Evolutionary conservation across 2,113 vertebrate genomes (phyloP), one percentile per base, ranked within the genome.

Genomic region (Alligator sinensis): DNA sequence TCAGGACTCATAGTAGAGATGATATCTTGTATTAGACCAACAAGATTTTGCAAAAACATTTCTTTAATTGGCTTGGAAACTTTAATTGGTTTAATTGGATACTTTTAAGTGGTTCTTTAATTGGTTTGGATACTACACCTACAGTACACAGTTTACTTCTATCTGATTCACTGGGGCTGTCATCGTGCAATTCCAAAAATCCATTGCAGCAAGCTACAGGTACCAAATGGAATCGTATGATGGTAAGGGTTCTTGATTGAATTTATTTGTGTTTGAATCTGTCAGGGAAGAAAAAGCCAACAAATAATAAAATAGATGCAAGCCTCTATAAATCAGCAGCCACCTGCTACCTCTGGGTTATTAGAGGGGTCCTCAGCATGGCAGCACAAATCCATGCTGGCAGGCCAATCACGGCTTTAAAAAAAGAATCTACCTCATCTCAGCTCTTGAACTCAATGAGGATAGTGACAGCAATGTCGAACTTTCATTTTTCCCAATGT

Each of bases 281-380:
- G 97, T 97, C 97, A 98, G 90, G 92, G 94, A 97, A 96, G 94
- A 97, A 98, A 97, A 95, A 97, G 94, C 94, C 90, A 98, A 94
- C 93, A 98, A 97, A 98, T 98, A 98, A 97, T 97, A 97, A 98
- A 98, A 98, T 96, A 93, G 94, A 97, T 96, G 96, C 91, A 97
- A 98, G 96, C 88, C 94, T 96, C 97, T 97, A 94, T 97, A 98
- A 97, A 92, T 97, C 97, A 98, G 95, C 93, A 96, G 87, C 90
- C 96, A 96, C 96, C 95, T 98, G 97, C 95, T 96, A 97, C 97
- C 96, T 97, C 96, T 96, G 82, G 82, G 84, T 92, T 96, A 90
- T 96, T 94, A 95, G 94, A 97, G 77, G 79, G 61, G 81, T 92
- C 94, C 96, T 98, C 94, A 97, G 96, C 94, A 95, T 94, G 97